Evolutionary conservation across 2,113 vertebrate species (phyloP).

Genomic region (Zosterops japonicus): DNA sequence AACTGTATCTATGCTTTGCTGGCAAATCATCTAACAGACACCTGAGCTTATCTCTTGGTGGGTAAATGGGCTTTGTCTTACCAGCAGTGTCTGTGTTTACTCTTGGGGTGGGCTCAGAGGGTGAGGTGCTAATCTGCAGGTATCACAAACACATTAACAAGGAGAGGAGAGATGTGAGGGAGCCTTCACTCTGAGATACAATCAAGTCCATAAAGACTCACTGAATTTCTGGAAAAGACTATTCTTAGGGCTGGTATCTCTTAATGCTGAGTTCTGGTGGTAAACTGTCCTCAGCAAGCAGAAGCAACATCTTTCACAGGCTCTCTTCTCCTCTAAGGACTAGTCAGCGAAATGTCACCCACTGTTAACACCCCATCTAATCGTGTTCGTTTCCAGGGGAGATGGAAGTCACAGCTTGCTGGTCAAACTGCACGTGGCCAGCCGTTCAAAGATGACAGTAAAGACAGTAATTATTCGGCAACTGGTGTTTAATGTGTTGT

Average conservation of each 20-base stretch:
- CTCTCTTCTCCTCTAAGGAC: not conserved
- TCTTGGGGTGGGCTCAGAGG: not conserved
- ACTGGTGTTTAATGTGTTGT: not conserved
- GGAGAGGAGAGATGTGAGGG: not conserved
- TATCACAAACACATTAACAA: not conserved
- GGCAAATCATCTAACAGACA: not conserved
- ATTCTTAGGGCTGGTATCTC: not conserved
- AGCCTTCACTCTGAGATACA: not conserved
- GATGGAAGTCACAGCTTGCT: not conserved
- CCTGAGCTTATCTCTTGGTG: not conserved
- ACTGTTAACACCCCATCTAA: not conserved
- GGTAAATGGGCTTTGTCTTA: not conserved
- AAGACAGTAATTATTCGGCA: not conserved
- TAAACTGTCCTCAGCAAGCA: not conserved
- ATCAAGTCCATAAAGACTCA: not conserved
- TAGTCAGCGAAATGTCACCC: not conserved
- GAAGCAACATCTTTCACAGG: not conserved
- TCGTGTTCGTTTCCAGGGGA: accelerated
- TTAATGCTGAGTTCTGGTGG: not conserved
- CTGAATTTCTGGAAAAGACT: not conserved
- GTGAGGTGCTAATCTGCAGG: not conserved
- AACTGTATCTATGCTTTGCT: not conserved
- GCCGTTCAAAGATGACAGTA: not conserved
- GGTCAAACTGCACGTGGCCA: not conserved
- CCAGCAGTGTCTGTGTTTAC: not conserved